A percentile compares a stretch with the other conserved stretches of the same genome.
Conservation (phyloP, 2,113 vertebrate species). For the Passer domesticus region DNA sequence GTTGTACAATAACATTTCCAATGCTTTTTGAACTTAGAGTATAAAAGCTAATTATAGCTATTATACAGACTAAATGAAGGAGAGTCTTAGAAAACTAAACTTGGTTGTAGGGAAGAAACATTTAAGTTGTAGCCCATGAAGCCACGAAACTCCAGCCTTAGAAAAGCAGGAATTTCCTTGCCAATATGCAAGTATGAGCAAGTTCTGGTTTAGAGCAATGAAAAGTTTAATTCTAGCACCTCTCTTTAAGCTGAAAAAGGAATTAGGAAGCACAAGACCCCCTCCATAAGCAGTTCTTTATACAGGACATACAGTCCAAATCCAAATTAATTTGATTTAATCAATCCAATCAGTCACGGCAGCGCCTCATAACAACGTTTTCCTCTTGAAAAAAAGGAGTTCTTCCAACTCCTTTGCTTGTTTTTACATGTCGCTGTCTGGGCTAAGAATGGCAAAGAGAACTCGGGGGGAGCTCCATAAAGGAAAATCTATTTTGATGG, state of each 20-base stretch:
- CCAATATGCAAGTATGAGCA: neutral
- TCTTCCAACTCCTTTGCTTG: neutral
- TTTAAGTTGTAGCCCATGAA: neutral
- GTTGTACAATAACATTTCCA: neutral
- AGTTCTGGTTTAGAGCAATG: neutral
- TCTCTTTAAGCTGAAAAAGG: neutral
- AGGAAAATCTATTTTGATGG: neutral
- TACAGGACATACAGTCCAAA: neutral
- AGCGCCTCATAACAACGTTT: neutral
- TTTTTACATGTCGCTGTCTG: neutral
- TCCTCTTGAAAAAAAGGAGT: neutral
- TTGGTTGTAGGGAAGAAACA: neutral
- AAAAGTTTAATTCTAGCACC: neutral
- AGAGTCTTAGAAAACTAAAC: neutral
- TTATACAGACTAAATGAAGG: neutral
- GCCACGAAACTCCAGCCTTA: neutral
- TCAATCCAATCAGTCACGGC: neutral
- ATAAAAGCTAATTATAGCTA: neutral
- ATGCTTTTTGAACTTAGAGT: neutral
- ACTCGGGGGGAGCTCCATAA: neutral
- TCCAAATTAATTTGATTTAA: neutral
- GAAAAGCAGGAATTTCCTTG: neutral
- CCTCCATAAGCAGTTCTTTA: neutral
- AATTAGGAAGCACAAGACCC: neutral
- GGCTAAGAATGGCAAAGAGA: neutral